A percentile compares a stretch with the other conserved stretches of the same genome.
These are phyloP conservation scores for Neuroterus valhalla DNA, from an alignment of 1,140 invertebrate species.

Conservation along the genomic window DNA sequence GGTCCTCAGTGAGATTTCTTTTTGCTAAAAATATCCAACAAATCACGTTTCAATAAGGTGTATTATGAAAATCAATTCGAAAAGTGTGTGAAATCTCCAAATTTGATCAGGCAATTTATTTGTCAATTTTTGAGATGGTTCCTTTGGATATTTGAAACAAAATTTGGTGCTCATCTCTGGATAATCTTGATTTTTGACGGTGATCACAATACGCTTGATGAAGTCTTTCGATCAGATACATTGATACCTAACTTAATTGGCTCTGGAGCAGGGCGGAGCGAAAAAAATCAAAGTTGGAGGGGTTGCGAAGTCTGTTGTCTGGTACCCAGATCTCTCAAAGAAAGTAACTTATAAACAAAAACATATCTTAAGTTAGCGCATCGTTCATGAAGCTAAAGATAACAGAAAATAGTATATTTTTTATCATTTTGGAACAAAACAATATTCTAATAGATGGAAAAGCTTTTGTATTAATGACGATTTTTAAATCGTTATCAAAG, in stretches of 20 bases:
- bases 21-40: constrained; percentile 14
- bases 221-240: constrained; percentile 40
- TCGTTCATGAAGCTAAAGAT: no score
- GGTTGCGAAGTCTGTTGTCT: no score
- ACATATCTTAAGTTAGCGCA: no score
- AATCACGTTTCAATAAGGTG: background rate
- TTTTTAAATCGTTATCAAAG: no score
- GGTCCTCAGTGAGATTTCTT: constrained; percentile 23
- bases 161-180: constrained; percentile 8
- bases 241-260: constrained; percentile 34
- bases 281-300: no score
- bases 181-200: constrained; percentile 45
- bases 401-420: no score
- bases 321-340: no score
- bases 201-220: constrained; percentile 63
- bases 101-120: background rate
- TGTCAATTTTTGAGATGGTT: background rate
- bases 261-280: constrained; percentile 1
- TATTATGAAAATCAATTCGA: background rate
- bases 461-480: no score
- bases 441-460: no score
- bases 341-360: no score
- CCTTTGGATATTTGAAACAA: constrained; percentile 14
- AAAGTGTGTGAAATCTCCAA: background rate
- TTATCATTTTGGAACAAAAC: no score